Percentiles rank a stretch among this genome's conserved stretches.
These are phyloP conservation scores for Phalacrocorax brasilianus DNA, from an alignment of 2,113 vertebrate genomes.

Conservation along the genomic window DNA sequence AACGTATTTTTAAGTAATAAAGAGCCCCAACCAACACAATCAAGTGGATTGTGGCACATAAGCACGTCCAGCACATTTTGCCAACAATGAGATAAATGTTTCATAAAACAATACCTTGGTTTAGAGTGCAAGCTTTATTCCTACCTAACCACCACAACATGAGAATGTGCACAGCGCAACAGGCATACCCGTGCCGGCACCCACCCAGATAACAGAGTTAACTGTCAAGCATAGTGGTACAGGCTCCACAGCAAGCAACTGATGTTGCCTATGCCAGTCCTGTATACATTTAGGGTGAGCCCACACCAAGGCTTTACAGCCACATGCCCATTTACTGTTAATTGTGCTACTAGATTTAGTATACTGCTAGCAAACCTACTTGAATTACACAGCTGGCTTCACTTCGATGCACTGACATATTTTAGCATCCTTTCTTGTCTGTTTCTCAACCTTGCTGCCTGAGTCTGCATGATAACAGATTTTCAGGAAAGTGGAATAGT, in stretches of 20 bases:
- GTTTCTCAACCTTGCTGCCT: not conserved
- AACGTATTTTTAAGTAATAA: not conserved
- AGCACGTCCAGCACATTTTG: not conserved
- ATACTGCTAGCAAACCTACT: not conserved
- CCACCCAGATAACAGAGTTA: not conserved
- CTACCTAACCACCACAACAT: not conserved
- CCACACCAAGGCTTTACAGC: not conserved
- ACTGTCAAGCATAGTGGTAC: not conserved
- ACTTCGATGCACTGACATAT: not conserved
- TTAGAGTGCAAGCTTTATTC: not conserved
- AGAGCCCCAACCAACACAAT: not conserved
- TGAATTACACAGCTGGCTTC: not conserved
- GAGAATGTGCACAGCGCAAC: fast-evolving
- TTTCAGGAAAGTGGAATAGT: not conserved
- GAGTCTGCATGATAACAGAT: not conserved
- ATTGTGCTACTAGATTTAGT: not conserved
- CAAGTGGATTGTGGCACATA: not conserved
- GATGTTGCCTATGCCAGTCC: not conserved
- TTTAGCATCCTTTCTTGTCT: not conserved
- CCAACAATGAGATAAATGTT: not conserved
- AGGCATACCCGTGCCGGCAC: not conserved
- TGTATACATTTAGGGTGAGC: not conserved
- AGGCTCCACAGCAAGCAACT: not conserved
- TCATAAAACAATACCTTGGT: not conserved
- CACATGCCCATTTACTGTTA: not conserved